These are phyloP conservation scores for Antheraea mylitta DNA, from an alignment of 1,140 invertebrate species.

Conservation along the genomic window DNA sequence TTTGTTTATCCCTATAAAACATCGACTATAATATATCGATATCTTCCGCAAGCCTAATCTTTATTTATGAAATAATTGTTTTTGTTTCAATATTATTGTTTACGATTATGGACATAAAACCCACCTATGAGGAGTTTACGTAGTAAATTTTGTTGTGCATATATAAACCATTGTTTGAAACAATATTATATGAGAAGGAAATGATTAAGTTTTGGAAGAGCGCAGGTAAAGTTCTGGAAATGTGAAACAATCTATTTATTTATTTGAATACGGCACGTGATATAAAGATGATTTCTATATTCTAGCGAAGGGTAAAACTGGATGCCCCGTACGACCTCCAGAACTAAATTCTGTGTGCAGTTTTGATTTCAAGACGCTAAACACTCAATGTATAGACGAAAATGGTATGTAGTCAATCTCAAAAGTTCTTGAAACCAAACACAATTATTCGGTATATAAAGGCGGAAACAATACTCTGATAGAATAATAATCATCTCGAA, in stretches of 20 bases:
- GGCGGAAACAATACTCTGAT: no score
- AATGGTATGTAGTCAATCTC: conserved; percentile 36
- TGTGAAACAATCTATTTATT: neutral
- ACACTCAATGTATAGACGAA: conserved; percentile 39
- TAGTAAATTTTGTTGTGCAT: conserved; percentile 19
- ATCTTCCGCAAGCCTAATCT: neutral
- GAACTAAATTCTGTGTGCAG: conserved; percentile 34
- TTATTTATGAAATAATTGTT: conserved; percentile 5
- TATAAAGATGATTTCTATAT: conserved; percentile 22
- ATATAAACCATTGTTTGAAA: neutral
- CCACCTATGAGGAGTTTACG: conserved; percentile 38
- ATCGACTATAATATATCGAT: neutral
- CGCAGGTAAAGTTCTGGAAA: conserved; percentile 48
- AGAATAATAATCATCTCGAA: no score
- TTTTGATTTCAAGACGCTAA: neutral
- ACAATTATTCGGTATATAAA: no score
- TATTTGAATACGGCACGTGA: neutral
- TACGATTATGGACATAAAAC: conserved; percentile 41
- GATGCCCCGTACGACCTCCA: conserved; percentile 66
- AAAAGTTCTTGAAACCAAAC: neutral
- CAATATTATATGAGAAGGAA: conserved; percentile 23
- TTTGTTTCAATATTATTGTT: conserved; percentile 42
- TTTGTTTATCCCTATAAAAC: no score
- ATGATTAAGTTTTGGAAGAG: conserved; percentile 77
- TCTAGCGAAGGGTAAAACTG: conserved; percentile 69